These are phyloP conservation scores for Eretmochelys imbricata DNA, from an alignment of 2,113 vertebrate species.

Conservation along the genomic window DNA sequence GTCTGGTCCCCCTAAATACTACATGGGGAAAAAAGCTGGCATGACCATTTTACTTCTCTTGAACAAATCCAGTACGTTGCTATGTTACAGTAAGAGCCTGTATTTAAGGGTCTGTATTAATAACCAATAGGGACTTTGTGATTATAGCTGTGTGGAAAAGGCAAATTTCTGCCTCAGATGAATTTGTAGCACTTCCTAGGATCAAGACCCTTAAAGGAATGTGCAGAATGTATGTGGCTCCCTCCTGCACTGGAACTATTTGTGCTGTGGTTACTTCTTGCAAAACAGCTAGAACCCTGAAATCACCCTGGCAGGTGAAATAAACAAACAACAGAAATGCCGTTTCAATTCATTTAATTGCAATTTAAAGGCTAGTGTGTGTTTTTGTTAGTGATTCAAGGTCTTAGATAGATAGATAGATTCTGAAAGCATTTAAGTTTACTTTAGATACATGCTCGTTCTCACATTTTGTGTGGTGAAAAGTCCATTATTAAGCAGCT, in stretches of 20 bases:
- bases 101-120: neutral
- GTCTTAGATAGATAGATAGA: neutral
- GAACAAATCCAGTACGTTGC: neutral
- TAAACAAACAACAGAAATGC: neutral
- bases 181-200: neutral
- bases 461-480: accelerated
- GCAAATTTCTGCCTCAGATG: too few species aligned
- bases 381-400: neutral
- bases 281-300: neutral
- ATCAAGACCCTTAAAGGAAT: neutral
- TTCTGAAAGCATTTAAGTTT: neutral
- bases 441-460: neutral
- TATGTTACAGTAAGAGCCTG: neutral
- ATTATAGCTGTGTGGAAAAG: accelerated
- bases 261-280: neutral
- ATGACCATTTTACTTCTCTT: neutral
- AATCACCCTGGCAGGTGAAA: neutral
- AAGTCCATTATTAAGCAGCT: neutral
- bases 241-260: neutral
- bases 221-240: accelerated
- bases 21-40: neutral
- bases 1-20: neutral
- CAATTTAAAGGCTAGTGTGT: neutral
- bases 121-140: neutral
- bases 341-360: neutral